phyloP scores from a whole-genome alignment of 2,888 invertebrate species.

The Microplitis deprimator region DNA sequence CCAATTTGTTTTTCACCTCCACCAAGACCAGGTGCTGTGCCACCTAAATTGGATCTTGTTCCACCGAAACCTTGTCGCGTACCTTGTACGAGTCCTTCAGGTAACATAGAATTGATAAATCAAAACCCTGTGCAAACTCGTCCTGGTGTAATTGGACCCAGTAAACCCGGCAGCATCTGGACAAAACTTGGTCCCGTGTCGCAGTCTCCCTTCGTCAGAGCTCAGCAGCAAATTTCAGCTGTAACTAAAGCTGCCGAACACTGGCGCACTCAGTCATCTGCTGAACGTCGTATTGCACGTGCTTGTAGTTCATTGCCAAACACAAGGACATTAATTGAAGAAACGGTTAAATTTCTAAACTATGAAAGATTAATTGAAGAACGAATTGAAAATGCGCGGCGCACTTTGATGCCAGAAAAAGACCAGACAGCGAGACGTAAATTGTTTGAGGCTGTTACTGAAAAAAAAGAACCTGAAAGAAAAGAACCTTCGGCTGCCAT shows the following conservation, averaged over 20 bases:
- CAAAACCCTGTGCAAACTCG: conserved; percentile 61
- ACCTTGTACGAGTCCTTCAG: conserved; percentile 61
- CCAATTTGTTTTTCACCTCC: conserved; percentile 57
- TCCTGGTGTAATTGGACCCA: conserved; percentile 63
- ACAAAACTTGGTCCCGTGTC: conserved; percentile 68
- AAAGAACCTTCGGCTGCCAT: conserved; percentile 58
- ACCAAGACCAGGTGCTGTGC: conserved; percentile 64
- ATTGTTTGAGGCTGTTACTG: conserved; percentile 41
- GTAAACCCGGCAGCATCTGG: conserved; percentile 65
- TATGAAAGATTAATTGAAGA: conserved; percentile 61
- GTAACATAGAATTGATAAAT: conserved; percentile 60
- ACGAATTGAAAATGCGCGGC: conserved; percentile 61
- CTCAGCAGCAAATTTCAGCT: conserved; percentile 63
- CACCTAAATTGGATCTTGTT: conserved; percentile 67
- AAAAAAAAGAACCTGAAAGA: conserved; percentile 38
- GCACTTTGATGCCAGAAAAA: conserved; percentile 41
- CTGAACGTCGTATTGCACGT: conserved; percentile 64
- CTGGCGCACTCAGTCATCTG: conserved; percentile 64
- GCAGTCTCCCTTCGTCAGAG: conserved; percentile 67
- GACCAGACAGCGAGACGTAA: conserved; percentile 49
- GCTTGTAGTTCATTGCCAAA: conserved; percentile 50
- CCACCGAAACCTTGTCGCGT: conserved; percentile 69
- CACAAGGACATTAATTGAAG: conserved; percentile 54
- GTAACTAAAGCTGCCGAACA: conserved; percentile 47
- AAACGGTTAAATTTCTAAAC: conserved; percentile 62